Conservation (phyloP, 2,888 invertebrate genomes). For the Cristatella mucedo region DNA sequence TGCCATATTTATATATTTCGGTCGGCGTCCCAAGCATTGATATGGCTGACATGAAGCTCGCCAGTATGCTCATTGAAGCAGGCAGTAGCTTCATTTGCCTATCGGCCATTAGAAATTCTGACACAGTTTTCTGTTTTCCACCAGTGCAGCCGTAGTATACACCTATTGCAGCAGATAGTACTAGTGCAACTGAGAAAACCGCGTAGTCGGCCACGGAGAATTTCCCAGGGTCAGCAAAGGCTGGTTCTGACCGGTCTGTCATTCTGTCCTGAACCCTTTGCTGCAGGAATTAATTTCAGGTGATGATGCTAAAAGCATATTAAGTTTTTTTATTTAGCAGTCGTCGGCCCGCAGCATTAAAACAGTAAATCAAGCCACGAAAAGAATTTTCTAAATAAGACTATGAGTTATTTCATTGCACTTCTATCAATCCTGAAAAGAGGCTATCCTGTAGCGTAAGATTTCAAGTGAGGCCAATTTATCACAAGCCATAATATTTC, state of each 20-base stretch:
- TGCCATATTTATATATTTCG: conserved; percentile 18
- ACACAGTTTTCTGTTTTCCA: conserved; percentile 43
- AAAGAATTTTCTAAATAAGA: too few relatives aligned
- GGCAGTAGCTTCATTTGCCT: conserved; percentile 32
- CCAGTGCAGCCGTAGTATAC: conserved; percentile 42
- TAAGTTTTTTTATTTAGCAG: too few relatives aligned
- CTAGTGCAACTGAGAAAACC: conserved; percentile 14
- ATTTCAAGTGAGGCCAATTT: too few relatives aligned
- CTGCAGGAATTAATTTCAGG: too few relatives aligned
- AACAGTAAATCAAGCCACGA: too few relatives aligned
- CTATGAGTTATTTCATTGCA: too few relatives aligned
- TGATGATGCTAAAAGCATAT: too few relatives aligned
- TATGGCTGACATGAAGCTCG: conserved; percentile 20
- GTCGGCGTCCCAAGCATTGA: conserved; percentile 17
- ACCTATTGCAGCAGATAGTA: conserved; percentile 17
- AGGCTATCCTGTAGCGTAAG: too few relatives aligned
- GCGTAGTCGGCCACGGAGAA: conserved; percentile 15
- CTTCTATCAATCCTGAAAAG: too few relatives aligned
- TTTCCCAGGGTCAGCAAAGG: background rate
- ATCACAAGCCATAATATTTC: too few relatives aligned
- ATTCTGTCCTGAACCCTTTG: too few relatives aligned
- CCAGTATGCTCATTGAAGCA: conserved; percentile 32
- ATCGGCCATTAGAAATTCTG: conserved; percentile 33
- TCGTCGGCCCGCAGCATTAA: too few relatives aligned
- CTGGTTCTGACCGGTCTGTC: background rate